phyloP scores from a whole-genome alignment of 2,113 vertebrate genomes.

The Rhinopithecus roxellana region DNA sequence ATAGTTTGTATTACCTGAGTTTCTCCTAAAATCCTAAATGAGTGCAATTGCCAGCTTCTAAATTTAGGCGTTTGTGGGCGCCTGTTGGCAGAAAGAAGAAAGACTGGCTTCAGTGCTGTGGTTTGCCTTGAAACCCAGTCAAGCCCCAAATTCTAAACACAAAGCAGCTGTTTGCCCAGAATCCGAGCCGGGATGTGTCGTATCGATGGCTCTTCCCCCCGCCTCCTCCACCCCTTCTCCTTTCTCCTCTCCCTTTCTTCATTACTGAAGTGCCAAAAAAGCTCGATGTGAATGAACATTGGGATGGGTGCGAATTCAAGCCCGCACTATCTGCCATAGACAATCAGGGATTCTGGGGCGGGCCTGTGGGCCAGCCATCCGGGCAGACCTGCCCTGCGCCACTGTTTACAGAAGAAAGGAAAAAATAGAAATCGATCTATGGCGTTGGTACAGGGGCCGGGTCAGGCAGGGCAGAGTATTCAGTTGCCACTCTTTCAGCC shows the following conservation, averaged over 20 bases:
- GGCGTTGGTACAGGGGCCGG: constrained; percentile 42
- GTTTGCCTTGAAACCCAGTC: constrained; percentile 86
- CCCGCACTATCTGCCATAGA: constrained; percentile 18
- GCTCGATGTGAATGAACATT: background rate
- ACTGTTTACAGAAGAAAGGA: constrained; percentile 72
- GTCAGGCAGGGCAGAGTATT: constrained; percentile 68
- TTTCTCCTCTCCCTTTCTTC: constrained; percentile 19
- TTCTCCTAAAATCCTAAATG: constrained; percentile 68
- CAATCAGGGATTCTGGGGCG: constrained; percentile 27
- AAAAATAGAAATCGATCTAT: constrained; percentile 51
- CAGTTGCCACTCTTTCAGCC: constrained; percentile 71
- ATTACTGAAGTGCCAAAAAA: constrained; percentile 57
- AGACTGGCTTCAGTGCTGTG: constrained; percentile 80
- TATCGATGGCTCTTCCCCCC: constrained; percentile 43
- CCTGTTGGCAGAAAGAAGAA: constrained; percentile 81
- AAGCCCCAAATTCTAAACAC: constrained; percentile 85
- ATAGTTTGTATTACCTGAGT: constrained; percentile 71
- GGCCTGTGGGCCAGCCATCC: constrained; percentile 39
- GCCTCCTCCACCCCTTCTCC: too few relatives aligned
- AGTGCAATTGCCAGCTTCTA: constrained; percentile 84
- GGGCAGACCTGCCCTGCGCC: constrained; percentile 17
- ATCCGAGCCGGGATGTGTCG: constrained; percentile 50
- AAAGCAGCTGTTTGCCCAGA: constrained; percentile 86
- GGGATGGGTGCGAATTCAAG: constrained; percentile 47
- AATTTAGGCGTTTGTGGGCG: constrained; percentile 86